Conservation (phyloP, 2,888 invertebrate genomes). For the Cistogaster globosa region DNA sequence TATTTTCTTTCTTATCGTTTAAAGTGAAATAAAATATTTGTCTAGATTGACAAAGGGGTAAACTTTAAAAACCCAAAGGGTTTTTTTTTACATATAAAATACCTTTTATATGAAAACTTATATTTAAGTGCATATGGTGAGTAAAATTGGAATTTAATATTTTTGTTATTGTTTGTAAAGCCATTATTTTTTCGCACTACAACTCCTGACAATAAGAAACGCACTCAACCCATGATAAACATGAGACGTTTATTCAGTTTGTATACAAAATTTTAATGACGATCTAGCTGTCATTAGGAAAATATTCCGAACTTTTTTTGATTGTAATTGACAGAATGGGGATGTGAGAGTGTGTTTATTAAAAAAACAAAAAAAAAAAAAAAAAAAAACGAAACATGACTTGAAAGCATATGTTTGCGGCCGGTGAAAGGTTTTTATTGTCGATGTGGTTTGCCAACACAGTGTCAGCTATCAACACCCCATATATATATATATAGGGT, state of each 20-base stretch:
- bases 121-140: not conserved
- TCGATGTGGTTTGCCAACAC: constrained; percentile 55
- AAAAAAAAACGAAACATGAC: constrained; percentile 52
- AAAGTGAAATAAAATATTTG: constrained; percentile 36
- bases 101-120: not conserved
- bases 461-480: constrained; percentile 56
- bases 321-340: constrained; percentile 36
- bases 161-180: constrained; percentile 51
- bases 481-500: constrained; percentile 27
- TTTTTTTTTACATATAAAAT: not conserved
- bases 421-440: constrained; percentile 55
- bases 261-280: constrained; percentile 57
- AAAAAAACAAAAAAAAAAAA: constrained; percentile 51
- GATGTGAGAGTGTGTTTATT: constrained; percentile 51
- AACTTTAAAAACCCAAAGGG: constrained; percentile 22
- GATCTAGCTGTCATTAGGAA: constrained; percentile 58
- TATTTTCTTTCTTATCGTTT: not conserved
- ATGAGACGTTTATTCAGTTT: constrained; percentile 10
- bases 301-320: constrained; percentile 45
- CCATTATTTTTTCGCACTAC: constrained; percentile 67
- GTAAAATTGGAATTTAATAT: constrained; percentile 1
- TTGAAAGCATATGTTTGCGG: constrained; percentile 69
- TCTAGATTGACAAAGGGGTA: not conserved
- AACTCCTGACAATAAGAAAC: constrained; percentile 53
- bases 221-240: not conserved